Evolutionary conservation across 2,888 invertebrate species (phyloP), one percentile per base, ranked within the genome.

Genomic region (Aphrophora alni): DNA sequence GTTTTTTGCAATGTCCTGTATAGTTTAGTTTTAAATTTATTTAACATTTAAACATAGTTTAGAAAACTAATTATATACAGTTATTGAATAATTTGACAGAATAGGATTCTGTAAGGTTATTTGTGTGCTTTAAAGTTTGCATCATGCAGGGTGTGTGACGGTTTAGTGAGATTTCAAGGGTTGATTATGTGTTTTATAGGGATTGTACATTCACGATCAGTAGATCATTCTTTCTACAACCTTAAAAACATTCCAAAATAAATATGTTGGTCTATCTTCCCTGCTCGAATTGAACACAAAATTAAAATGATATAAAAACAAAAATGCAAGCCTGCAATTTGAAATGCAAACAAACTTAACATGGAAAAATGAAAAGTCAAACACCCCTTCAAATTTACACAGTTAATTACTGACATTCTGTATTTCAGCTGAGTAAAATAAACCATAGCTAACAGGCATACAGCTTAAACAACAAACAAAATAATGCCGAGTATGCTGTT

Each of bases 271-370:
- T 69, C 24, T 68, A 7, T 69, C 7, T 28, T 68, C 10, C 68
- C 27, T 71, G 28, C 10, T 71, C 5, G 14, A n/a, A 26, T 28
- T 8, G 17, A 71, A 26, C 68, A 68, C 27, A 71, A 71, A 71
- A n/a, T n/a, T n/a, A n/a, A n/a, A 14, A 26, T 26, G 4, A 71
- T 14, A n/a, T 25, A 26, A 28, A 26, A 38, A 76, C 76, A 78
- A 72, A 70, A 51, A 74, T 25, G 33, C 78, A 79, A 79, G 78
- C 78, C 78, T 74, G 78, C 78, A 33, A 79, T 5, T 59, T 74
- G 78, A 74, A 38, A 78, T 73, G 78, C 78, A 74, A 78, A 59
- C 59, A 59, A 59, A 59, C n/a, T 59, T 59, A 59, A 59, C 21
- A 33, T 5, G 33, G 8, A 33, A 59, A 59, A 59, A 59, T 1